Evolutionary conservation across 2,797 vertebrate genomes (phyloP).

Genomic region (Catostomus latipinnis): DNA sequence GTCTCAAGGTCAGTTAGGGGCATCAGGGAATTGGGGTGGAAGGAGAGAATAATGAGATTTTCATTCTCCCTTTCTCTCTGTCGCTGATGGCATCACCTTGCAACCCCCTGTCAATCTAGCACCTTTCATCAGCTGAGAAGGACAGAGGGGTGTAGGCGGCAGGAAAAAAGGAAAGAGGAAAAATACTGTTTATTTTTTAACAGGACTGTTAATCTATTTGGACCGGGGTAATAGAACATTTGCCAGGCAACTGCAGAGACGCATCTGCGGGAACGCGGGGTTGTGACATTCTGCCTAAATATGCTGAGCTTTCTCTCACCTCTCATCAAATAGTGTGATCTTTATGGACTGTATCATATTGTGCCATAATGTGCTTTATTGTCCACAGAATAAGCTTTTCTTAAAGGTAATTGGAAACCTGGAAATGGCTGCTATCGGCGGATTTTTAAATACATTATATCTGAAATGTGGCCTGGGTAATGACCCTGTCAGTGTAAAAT

Average conservation of each 20-base stretch:
- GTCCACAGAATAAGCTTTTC: conserved; percentile 99
- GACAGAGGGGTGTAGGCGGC: conserved; percentile 21
- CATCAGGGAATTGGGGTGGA: conserved; percentile 74
- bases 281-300: conserved; percentile 94
- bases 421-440: conserved; percentile 95
- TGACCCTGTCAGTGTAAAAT: conserved; percentile 98
- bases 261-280: conserved; percentile 89
- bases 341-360: conserved; percentile 99
- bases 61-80: conserved; percentile 66
- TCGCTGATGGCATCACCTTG: conserved; percentile 58
- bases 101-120: conserved; percentile 61
- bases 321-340: conserved; percentile 99
- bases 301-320: conserved; percentile 99
- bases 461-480: conserved; percentile 97
- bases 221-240: conserved; percentile 79
- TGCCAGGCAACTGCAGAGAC: conserved; percentile 74
- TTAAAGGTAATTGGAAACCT: conserved; percentile 99
- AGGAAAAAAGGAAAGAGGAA: conserved; percentile 30
- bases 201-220: conserved; percentile 79
- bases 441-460: conserved; percentile 98
- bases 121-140: conserved; percentile 55
- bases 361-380: conserved; percentile 99
- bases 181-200: conserved; percentile 77
- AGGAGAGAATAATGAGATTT: conserved; percentile 80
- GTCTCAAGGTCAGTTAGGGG: conserved; percentile 77